A percentile compares a stretch with the other conserved stretches of the same genome.
Evolutionary conservation across 1,140 invertebrate species (phyloP).

Genomic region (Conus betulinus): DNA sequence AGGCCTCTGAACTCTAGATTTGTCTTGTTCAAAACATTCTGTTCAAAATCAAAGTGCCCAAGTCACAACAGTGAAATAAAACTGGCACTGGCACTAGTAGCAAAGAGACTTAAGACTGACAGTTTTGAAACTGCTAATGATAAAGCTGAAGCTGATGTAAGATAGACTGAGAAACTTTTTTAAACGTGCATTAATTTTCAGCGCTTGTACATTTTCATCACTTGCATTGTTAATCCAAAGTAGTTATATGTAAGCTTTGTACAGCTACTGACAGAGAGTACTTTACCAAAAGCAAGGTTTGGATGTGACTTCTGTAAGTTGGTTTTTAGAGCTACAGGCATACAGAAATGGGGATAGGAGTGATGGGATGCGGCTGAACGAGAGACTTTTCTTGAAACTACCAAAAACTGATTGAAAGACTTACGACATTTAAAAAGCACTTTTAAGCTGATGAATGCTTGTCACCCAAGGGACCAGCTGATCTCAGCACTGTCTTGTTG

Average conservation of each 20-base stretch:
- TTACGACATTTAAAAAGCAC: background rate
- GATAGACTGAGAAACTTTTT: too few species aligned
- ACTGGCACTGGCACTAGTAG: too few species aligned
- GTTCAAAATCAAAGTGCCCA: too few species aligned
- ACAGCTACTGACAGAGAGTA: background rate
- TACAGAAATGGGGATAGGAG: background rate
- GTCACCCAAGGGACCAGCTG: too few species aligned
- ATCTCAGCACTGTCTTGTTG: too few species aligned
- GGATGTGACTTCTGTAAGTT: too few species aligned
- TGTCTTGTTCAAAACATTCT: too few species aligned
- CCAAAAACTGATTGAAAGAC: background rate
- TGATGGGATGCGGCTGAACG: background rate
- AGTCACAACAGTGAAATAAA: too few species aligned
- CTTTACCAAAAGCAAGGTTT: background rate
- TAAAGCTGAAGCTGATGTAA: too few species aligned
- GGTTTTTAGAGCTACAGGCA: background rate
- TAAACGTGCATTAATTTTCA: background rate
- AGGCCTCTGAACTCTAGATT: too few species aligned
- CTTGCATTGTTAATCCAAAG: background rate
- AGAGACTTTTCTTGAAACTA: background rate
- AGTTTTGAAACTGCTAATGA: too few species aligned
- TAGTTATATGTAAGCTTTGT: background rate
- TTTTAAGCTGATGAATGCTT: background rate
- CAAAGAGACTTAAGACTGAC: too few species aligned
- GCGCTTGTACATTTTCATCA: background rate